Evolutionary conservation across 30 jellyfish, hydroid and myxozoan genomes (phyloP), one percentile per base, ranked within the genome.

Genomic region (Morbakka virulenta): DNA sequence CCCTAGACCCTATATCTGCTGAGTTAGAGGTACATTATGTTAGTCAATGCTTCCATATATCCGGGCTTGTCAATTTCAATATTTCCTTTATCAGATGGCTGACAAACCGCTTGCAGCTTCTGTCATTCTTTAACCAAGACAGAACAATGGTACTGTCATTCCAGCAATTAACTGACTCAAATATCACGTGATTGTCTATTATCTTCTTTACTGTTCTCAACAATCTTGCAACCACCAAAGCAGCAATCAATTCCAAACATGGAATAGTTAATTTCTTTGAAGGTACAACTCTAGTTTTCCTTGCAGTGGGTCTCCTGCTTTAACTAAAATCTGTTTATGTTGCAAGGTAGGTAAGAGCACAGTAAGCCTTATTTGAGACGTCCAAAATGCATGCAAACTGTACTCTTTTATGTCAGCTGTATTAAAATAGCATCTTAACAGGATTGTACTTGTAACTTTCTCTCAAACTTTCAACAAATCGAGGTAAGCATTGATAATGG

Each of bases 1-100:
- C 91, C 47, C 88, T 51, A 20, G 91, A 65, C 25, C 78, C 88
- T 3, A 80, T 34, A 79, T 79, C 89, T 67, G 88, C 89, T 41
- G 88, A 86, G 52, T 79, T 79, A n/a, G n/a, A n/a, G n/a, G n/a
- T n/a, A 35, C 26, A 17, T 41, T 76, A 34, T 9, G 82, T 62
- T 64, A 80, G 88, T 23, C 88, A 64, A 35, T 61, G 67, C 14
- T 35, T 77, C 88, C 82, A 62, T 50, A 34, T 41, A 64, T 27
- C 65, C 11, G 65, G 50, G n/a, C 62, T 28, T 21, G 82, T 36
- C 11, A 61, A 50, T 51, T 78, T 47, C 41, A 41, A 64, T 30
- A 65, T 78, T 49, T 78, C 89, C 24, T 47, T 78, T 17, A 66
- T 68, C 4, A 80, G 32, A 67, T 62, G 81, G 22, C 35, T 48